Conservation (phyloP, 2,797 vertebrate species). For the Gastrophryne carolinensis region DNA sequence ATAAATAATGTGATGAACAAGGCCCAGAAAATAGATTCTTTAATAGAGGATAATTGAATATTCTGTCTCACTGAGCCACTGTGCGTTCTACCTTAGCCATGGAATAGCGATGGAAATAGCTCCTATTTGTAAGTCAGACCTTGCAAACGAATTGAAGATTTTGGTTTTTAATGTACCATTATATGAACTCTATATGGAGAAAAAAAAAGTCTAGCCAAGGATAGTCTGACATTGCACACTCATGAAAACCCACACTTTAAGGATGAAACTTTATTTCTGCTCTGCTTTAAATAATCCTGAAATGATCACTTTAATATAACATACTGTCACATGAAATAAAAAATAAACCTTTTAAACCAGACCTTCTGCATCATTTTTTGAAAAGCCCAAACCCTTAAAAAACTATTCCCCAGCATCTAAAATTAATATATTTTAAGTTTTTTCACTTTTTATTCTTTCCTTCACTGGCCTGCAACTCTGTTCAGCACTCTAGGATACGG, state of each 20-base stretch:
- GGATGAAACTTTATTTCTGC: background rate
- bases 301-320: too few species aligned
- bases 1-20: background rate
- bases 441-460: too few species aligned
- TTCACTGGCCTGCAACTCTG: too few species aligned
- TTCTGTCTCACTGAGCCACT: constrained; percentile 1
- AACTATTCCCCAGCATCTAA: too few species aligned
- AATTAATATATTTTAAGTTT: too few species aligned
- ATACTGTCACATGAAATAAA: too few species aligned
- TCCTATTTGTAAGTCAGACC: constrained; percentile 10
- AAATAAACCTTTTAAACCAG: too few species aligned
- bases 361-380: too few species aligned
- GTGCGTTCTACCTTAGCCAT: constrained; percentile 37
- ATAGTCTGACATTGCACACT: constrained; percentile 43
- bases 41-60: constrained; percentile 11
- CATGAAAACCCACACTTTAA: background rate
- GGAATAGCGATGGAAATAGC: constrained; percentile 26
- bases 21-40: background rate
- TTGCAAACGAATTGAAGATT: constrained; percentile 34
- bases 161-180: constrained; percentile 51
- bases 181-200: constrained; percentile 42
- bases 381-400: too few species aligned
- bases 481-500: too few species aligned
- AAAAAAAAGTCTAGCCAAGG: constrained; percentile 46
- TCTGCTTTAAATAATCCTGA: too few species aligned